Percentiles rank a stretch among this genome's conserved stretches.
Evolutionary conservation across 2,888 invertebrate species (phyloP).

Genomic region (Agriotes lineatus): DNA sequence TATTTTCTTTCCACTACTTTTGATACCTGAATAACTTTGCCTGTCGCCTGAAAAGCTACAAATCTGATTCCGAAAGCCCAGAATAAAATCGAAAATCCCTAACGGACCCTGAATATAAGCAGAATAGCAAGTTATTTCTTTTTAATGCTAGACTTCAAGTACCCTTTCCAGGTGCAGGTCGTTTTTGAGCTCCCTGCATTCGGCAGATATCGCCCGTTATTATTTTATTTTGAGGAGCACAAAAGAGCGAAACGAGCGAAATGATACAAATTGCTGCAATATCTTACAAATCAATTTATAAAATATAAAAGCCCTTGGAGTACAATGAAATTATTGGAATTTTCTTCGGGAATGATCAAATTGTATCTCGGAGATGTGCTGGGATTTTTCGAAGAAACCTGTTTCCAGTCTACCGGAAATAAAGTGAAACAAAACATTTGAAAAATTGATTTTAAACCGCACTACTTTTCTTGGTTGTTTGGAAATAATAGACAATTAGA

Average conservation of each 20-base stretch:
- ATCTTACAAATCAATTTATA: slow-evolving; percentile 44
- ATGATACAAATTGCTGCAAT: slow-evolving; percentile 47
- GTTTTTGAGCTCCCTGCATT: slow-evolving; percentile 11
- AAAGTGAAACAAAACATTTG: slow-evolving; percentile 6
- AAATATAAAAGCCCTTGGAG: slow-evolving; percentile 40
- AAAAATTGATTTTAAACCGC: slow-evolving; percentile 2
- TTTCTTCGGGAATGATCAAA: slow-evolving; percentile 41
- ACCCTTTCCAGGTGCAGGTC: neutral
- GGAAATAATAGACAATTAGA: no score
- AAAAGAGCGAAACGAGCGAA: slow-evolving; percentile 25
- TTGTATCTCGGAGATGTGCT: slow-evolving; percentile 33
- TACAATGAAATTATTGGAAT: slow-evolving; percentile 46
- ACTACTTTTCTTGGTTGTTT: no score
- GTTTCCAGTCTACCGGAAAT: slow-evolving; percentile 23
- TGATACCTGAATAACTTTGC: slow-evolving; percentile 40
- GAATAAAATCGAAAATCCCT: slow-evolving; percentile 30
- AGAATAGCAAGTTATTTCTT: slow-evolving; percentile 15
- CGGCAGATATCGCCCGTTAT: slow-evolving; percentile 6
- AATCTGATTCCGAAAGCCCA: slow-evolving; percentile 32
- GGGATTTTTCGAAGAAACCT: slow-evolving; percentile 15
- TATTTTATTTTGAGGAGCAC: slow-evolving; percentile 13
- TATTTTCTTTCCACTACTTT: slow-evolving; percentile 42
- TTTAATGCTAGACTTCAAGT: neutral
- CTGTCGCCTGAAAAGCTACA: slow-evolving; percentile 35
- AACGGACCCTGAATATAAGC: neutral